phyloP scores from a whole-genome alignment of 1,140 invertebrate species.

The Platorchestia sp. region DNA sequence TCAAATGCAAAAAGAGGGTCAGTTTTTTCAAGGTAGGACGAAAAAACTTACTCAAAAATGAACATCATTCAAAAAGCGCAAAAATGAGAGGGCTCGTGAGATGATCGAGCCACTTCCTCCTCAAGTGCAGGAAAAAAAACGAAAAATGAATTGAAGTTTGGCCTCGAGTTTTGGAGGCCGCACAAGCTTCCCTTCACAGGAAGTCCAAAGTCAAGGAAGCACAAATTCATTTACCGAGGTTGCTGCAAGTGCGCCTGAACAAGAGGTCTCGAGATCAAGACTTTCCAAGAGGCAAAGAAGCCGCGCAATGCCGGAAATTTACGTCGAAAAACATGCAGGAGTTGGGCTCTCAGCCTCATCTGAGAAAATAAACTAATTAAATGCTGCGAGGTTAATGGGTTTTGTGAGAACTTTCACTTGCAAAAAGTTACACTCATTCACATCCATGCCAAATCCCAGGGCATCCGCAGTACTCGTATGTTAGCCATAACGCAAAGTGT shows the following conservation, averaged over 20 bases:
- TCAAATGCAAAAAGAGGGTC: not conserved
- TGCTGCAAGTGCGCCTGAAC: not conserved
- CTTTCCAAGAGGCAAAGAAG: not conserved
- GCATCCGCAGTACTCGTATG: not conserved
- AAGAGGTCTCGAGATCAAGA: not conserved
- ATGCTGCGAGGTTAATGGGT: not conserved
- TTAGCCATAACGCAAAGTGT: not conserved
- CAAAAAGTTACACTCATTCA: not conserved
- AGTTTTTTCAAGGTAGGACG: not conserved
- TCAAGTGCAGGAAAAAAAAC: not conserved
- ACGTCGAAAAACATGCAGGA: not conserved
- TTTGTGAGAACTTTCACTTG: not conserved
- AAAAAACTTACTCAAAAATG: not conserved
- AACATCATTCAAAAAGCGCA: not conserved
- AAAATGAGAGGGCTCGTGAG: not conserved
- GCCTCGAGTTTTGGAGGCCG: not conserved
- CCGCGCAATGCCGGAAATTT: not conserved
- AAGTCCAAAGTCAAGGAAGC: not conserved
- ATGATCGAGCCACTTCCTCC: not conserved
- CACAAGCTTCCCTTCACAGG: not conserved
- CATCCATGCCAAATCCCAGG: not conserved
- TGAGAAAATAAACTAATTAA: not conserved
- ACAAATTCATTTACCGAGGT: not conserved
- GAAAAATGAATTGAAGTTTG: not conserved
- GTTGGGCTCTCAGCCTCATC: not conserved